phyloP scores from a whole-genome alignment of 1,140 invertebrate genomes.

The Saccostrea echinata region DNA sequence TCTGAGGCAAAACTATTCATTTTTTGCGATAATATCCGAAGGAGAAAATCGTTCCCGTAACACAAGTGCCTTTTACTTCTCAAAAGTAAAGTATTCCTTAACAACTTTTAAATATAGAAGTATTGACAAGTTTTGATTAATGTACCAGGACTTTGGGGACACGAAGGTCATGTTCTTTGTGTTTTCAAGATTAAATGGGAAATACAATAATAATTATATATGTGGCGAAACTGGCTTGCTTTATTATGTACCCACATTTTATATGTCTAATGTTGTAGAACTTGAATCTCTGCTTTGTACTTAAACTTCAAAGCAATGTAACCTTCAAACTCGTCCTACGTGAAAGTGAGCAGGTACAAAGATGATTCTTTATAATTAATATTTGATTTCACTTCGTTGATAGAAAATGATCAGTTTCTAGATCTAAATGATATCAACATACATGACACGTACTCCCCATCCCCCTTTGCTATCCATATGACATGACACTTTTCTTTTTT shows the following conservation, averaged over 20 bases:
- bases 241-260: not conserved
- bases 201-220: no score
- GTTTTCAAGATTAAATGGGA: not conserved
- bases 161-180: not conserved
- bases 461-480: no score
- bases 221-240: no score
- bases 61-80: not conserved
- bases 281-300: not conserved
- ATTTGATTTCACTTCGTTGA: no score
- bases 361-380: no score
- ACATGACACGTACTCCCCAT: no score
- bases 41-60: not conserved
- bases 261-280: not conserved
- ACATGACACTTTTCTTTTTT: no score
- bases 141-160: not conserved
- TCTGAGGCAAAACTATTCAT: not conserved
- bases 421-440: no score
- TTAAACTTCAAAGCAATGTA: not conserved
- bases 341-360: not conserved
- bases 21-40: not conserved
- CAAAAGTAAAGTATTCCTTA: not conserved
- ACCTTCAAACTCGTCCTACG: not conserved
- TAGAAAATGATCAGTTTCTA: no score
- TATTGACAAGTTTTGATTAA: conserved; percentile 23
- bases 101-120: not conserved